Conservation (phyloP, 2,888 invertebrate genomes). For the Myopa tessellatipennis region DNA sequence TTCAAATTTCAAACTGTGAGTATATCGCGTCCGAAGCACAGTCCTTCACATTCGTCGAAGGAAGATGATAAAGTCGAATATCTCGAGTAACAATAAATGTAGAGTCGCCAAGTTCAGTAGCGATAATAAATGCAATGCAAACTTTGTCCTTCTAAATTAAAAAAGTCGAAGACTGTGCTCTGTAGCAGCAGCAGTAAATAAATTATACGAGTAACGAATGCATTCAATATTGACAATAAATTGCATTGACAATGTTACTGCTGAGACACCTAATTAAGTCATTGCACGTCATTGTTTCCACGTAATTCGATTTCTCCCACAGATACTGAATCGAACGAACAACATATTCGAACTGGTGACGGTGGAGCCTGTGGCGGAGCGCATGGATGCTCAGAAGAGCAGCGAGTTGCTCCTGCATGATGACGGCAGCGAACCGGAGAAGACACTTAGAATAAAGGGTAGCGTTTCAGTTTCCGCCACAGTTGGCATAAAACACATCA, state of each 20-base stretch:
- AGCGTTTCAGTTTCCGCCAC: constrained; percentile 38
- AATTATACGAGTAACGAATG: no score
- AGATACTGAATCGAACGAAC: constrained; percentile 95
- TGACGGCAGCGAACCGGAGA: constrained; percentile 78
- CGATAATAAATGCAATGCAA: no score
- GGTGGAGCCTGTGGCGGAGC: constrained; percentile 84
- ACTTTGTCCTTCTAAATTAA: no score
- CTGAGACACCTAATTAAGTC: no score
- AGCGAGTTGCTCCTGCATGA: constrained; percentile 69
- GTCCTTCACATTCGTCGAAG: no score
- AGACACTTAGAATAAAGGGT: constrained; percentile 84
- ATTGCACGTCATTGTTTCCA: background rate
- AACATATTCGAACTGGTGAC: constrained; percentile 96
- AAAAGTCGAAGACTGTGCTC: no score
- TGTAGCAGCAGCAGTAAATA: no score
- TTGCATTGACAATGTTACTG: no score
- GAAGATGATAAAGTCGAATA: no score
- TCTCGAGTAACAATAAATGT: no score
- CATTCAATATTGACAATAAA: no score
- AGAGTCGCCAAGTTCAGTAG: no score
- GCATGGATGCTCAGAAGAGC: constrained; percentile 72
- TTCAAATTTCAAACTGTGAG: constrained; percentile 95
- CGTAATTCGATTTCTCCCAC: constrained; percentile 48
- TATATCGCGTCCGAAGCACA: constrained; percentile 41
- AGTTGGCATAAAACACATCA: background rate